Evolutionary conservation across 2,797 vertebrate genomes (phyloP), one percentile per base, ranked within the genome.

Genomic region (Hoplostethus atlanticus): DNA sequence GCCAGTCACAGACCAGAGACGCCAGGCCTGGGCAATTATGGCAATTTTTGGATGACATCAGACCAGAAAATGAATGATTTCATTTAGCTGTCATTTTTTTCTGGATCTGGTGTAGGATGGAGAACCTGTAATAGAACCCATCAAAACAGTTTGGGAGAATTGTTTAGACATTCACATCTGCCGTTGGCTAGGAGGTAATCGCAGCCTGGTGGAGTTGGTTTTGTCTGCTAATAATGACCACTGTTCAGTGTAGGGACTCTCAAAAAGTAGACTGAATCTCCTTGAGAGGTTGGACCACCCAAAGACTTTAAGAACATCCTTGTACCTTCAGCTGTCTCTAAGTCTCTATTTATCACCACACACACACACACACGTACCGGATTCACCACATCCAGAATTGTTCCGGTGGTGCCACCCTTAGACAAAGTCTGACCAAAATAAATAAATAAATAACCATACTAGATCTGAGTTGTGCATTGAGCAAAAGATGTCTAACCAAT

Each of bases 41-140:
- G 88, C 87, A 90, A 87, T 92, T 93, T 91, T 85, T 92, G 86
- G 87, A 93, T 94, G 89, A 93, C 90, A 93, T 94, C 93, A 94
- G 89, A 93, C 84, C 81, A 92, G 91, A 92, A 94, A 95, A 95
- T 94, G 90, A 94, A 94, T 93, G 89, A 95, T 93, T 93, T 93
- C 86, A 92, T 91, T 87, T 84, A 75, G 72, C 73, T 84, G 83
- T 91, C 81, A 73, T 81, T 86, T 90, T 92, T 81, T n/a, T 52
- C 65, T 71, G 83, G 72, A 83, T 76, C 80, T 87, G 74, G 64
- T 80, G 81, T 69, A 81, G 77, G 82, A 88, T 62, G 60, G 82
- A 81, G 51, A 89, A 84, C 87, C 88, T 92, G 87, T 92, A 93
- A 93, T 94, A 90, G 89, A 93, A 80, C 78, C 69, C 68, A 83